Evolutionary conservation across 2,797 vertebrate genomes (phyloP).

Genomic region (Prionace glauca): DNA sequence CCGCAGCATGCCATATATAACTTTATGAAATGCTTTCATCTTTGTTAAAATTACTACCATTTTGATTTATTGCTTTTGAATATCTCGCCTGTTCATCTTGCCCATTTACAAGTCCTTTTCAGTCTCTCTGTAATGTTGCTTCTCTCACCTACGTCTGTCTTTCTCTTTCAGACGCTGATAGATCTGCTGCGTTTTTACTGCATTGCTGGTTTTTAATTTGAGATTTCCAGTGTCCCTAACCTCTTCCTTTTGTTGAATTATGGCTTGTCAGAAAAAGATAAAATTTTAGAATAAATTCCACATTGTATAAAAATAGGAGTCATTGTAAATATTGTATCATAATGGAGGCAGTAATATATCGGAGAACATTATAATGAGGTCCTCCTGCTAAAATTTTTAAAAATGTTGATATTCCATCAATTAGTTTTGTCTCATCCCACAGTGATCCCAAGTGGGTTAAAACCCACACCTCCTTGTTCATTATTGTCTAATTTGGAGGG

Average conservation of each 20-base stretch:
- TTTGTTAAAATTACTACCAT: not conserved
- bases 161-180: not conserved
- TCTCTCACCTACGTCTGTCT: not conserved
- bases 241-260: not conserved
- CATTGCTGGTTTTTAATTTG: not conserved
- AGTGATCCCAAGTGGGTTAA: not conserved
- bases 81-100: not conserved
- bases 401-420: not conserved
- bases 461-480: not conserved
- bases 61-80: not conserved
- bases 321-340: not conserved
- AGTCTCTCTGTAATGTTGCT: not conserved
- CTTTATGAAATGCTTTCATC: not conserved
- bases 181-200: not conserved
- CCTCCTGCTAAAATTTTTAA: not conserved
- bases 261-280: not conserved
- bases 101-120: not conserved
- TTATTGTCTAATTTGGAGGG: slow-evolving; percentile 25
- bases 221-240: not conserved
- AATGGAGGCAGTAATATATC: not conserved
- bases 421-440: not conserved
- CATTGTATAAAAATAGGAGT: not conserved
- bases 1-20: not conserved
- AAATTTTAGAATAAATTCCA: not conserved
- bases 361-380: not conserved